These are phyloP conservation scores for Chaunax sp. DNA, from an alignment of 2,797 vertebrate genomes.

Conservation along the genomic window DNA sequence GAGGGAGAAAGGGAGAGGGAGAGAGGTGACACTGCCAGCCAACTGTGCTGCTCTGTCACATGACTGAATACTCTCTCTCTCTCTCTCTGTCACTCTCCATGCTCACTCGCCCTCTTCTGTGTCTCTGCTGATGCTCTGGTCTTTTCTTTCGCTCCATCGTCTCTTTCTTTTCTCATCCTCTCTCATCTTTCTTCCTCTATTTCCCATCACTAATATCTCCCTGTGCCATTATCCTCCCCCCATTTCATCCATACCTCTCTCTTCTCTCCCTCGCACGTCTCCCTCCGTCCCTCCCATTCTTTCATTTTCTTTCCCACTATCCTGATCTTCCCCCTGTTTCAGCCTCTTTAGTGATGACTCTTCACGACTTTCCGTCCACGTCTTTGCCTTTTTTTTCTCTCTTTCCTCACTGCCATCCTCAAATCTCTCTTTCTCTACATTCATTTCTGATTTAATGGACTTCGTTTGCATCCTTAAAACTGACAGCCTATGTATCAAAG, in stretches of 20 bases:
- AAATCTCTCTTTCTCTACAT: neutral
- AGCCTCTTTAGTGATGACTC: neutral
- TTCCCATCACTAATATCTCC: neutral
- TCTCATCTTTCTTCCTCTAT: neutral
- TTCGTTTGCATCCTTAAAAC: conserved; percentile 18
- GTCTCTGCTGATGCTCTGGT: conserved; percentile 14
- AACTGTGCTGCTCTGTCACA: conserved; percentile 78
- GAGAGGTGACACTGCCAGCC: conserved; percentile 45
- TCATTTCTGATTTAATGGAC: conserved; percentile 15
- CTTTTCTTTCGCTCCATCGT: neutral
- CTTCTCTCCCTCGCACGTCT: neutral
- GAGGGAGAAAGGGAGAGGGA: no score
- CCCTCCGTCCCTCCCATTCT: neutral
- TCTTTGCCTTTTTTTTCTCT: neutral
- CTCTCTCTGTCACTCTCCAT: conserved; percentile 24
- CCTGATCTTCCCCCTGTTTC: neutral
- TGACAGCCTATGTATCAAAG: neutral
- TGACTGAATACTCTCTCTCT: conserved; percentile 61
- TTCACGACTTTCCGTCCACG: neutral
- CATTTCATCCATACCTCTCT: neutral
- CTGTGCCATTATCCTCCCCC: neutral
- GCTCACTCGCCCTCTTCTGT: conserved; percentile 10
- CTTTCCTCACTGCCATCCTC: neutral
- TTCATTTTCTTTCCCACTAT: neutral
- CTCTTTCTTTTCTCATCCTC: neutral